Base-by-base conservation (phyloP, 2,113 vertebrate species). In the Furnarius figulus region DNA sequence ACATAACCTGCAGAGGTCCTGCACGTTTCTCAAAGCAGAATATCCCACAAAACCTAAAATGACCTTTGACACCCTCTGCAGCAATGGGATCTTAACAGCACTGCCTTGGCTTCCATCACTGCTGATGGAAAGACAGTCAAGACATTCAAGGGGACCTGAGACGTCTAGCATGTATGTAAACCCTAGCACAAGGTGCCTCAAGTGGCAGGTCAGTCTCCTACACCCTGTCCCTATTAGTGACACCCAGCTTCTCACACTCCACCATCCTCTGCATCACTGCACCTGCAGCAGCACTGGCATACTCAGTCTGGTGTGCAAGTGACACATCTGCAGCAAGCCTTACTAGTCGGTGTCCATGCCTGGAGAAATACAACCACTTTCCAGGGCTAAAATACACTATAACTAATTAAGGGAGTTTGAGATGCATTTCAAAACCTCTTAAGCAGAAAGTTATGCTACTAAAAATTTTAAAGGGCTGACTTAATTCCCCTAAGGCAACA, bases 401-500 rank as follows among this genome's bases (percentile, higher is more conserved):
- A 53, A 76, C 68, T 92, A 90, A 92, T 68, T 89, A 93, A 96
- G 61, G 71, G 75, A 76, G n/a, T 81, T 85, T 85, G 89, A 97
- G 90, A 91, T 33, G 6, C 85, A 76, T 92, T 96, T 96, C 96
- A 96, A 92, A 90, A 95, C 14, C 78, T 84, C 87, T 93, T 93
- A 91, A 92, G 73, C 78, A 93, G 92, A 93, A 94, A 92, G 82
- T 59, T 84, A 71, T 21, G 40, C 61, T 92, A 39, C 79, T 94
- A 82, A 96, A 93, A 90, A 90, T 87, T 92, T 89, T 90, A 94
- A 96, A 84, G 86, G 58, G 65, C 52, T 77, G 65, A 76, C 33
- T 94, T 95, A 93, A 94, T 95, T 95, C 93, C 95, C 93, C 81
- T 80, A 91, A 91, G 84, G 93, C 91, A 94, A 93, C 72, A 80